Conservation (phyloP, 2,113 vertebrate genomes). For the Paratilapia polleni region DNA sequence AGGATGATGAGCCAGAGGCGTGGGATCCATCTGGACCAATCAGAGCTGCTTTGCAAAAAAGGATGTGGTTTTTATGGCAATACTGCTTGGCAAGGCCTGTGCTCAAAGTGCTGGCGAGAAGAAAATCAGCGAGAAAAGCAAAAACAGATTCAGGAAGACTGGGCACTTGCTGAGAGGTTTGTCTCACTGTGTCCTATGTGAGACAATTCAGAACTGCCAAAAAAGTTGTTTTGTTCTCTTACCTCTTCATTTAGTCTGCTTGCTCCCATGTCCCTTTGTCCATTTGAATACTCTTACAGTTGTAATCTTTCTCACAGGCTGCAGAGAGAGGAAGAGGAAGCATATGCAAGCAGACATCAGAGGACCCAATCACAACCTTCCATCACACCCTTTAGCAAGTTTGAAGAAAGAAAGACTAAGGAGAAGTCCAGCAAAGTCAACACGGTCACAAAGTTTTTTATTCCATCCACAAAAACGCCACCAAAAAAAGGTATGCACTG, state of each 20-base stretch:
- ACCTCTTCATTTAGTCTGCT: not conserved
- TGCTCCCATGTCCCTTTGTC: not conserved
- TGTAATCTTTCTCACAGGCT: slow-evolving; percentile 76
- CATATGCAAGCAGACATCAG: slow-evolving; percentile 88
- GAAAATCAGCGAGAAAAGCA: slow-evolving; percentile 89
- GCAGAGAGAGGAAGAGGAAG: slow-evolving; percentile 91
- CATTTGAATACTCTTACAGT: not conserved
- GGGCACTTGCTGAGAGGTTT: slow-evolving; percentile 93
- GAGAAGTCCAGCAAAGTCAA: slow-evolving; percentile 93
- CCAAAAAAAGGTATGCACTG: slow-evolving; percentile 88
- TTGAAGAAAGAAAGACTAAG: slow-evolving; percentile 93
- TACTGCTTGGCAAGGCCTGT: slow-evolving; percentile 92
- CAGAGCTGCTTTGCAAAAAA: slow-evolving; percentile 93
- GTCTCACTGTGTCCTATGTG: not conserved
- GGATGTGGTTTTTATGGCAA: slow-evolving; percentile 98
- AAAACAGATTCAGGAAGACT: slow-evolving; percentile 96
- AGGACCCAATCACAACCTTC: slow-evolving; percentile 80
- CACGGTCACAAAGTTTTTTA: slow-evolving; percentile 95
- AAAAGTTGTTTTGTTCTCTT: not conserved
- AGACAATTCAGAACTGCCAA: not conserved
- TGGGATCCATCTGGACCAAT: slow-evolving; percentile 95
- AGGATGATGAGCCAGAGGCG: slow-evolving; percentile 89
- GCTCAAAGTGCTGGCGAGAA: slow-evolving; percentile 96
- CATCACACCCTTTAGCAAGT: slow-evolving; percentile 87
- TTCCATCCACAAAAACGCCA: slow-evolving; percentile 86